A percentile compares a stretch with the other conserved stretches of the same genome.
Evolutionary conservation across 2,888 invertebrate genomes (phyloP).

Genomic region (Dendrolimus pini): DNA sequence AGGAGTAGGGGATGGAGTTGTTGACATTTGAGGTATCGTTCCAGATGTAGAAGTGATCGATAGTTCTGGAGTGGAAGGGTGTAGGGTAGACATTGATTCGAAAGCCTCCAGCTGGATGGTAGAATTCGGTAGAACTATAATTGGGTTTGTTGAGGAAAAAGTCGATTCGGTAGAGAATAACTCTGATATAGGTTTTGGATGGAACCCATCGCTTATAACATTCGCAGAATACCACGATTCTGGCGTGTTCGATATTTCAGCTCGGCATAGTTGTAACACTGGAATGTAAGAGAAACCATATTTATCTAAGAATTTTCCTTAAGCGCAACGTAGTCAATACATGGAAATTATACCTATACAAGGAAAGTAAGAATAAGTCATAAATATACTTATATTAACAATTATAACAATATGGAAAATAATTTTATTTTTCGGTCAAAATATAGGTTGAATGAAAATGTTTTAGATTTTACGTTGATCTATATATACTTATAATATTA

Average conservation of each 20-base stretch:
- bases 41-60: conserved; percentile 6
- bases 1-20: conserved; percentile 11
- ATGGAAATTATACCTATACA: too few species aligned
- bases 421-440: too few species aligned
- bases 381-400: too few species aligned
- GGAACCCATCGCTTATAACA: conserved; percentile 52
- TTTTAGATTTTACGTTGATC: too few species aligned
- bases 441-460: too few species aligned
- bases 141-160: conserved; percentile 44
- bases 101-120: conserved; percentile 15
- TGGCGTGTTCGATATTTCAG: conserved; percentile 43
- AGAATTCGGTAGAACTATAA: conserved; percentile 26
- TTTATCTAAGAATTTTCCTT: not conserved
- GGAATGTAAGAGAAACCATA: conserved; percentile 24
- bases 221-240: conserved; percentile 63
- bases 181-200: conserved; percentile 58
- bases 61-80: conserved; percentile 15
- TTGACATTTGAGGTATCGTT: conserved; percentile 7
- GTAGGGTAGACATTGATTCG: conserved; percentile 18
- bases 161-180: conserved; percentile 49
- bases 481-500: too few species aligned
- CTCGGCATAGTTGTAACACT: conserved; percentile 67
- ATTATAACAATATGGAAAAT: too few species aligned
- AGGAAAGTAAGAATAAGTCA: too few species aligned
- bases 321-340: too few species aligned